Percentiles rank a stretch among this genome's conserved stretches.
These are phyloP conservation scores for Smutsia temminckii DNA, from an alignment of 2,797 vertebrate species.

Conservation along the genomic window DNA sequence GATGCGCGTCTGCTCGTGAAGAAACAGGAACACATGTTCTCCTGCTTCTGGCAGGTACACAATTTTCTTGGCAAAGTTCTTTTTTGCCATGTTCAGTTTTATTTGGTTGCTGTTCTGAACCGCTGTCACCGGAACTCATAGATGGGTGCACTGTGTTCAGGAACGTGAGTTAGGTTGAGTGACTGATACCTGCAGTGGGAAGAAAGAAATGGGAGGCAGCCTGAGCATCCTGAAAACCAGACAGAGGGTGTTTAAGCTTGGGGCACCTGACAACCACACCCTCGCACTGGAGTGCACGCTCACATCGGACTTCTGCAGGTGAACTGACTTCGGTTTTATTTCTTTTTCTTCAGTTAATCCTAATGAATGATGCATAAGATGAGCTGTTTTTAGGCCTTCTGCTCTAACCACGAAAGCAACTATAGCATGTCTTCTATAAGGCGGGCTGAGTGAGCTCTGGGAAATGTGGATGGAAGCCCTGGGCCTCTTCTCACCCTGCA, in stretches of 20 bases:
- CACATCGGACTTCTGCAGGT: not conserved
- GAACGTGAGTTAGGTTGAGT: constrained; percentile 94
- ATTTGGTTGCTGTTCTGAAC: constrained; percentile 63
- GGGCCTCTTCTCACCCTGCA: rapidly evolving
- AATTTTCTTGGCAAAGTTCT: constrained; percentile 81
- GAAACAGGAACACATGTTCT: constrained; percentile 81
- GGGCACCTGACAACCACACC: rapidly evolving
- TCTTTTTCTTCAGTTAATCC: not conserved
- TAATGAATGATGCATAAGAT: not conserved
- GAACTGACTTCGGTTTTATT: not conserved
- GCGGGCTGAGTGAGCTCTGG: not conserved
- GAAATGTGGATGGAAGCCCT: not conserved
- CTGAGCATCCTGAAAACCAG: not conserved
- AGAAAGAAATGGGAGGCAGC: not conserved
- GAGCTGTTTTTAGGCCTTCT: not conserved
- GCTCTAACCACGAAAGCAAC: not conserved
- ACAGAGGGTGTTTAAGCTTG: not conserved
- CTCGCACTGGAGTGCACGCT: not conserved
- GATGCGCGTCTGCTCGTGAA: constrained; percentile 80
- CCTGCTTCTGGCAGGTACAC: constrained; percentile 81
- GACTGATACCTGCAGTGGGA: constrained; percentile 95
- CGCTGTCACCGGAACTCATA: constrained; percentile 97
- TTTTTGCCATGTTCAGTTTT: constrained; percentile 82
- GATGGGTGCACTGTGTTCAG: constrained; percentile 95
- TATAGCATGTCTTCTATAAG: not conserved